Evolutionary conservation across 2,888 invertebrate genomes (phyloP), one percentile per base, ranked within the genome.

Genomic region (Rhimphoctona megacephalus): DNA sequence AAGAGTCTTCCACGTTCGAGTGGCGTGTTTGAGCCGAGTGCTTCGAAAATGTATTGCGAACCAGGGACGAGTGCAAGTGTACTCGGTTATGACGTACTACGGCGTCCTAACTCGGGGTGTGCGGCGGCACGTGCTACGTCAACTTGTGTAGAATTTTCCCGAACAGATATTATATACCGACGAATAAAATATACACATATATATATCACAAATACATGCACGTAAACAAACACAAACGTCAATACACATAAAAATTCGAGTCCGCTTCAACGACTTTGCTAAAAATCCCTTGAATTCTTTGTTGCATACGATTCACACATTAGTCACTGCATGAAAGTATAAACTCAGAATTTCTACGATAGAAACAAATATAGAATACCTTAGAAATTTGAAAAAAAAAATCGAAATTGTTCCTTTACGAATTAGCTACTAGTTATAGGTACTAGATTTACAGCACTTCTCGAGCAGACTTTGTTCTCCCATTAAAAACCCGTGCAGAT

Each of bases 1-100:
- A 43, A 61, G 46, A 46, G 46, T 57, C 61, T 30, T 72, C 30
- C 57, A 80, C 80, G 46, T 46, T 33, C 49, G 61, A 33, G 61
- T 46, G 61, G 70, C 72, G 70, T 80, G 61, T 33, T 49, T 6
- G 57, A 72, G 81, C 39, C 73, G 57, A 69, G 74, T 54, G 74
- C 78, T 66, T 74, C 76, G 79, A 6, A 66, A 83, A 77, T 49
- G 69, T 39, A 64, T 64, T 8, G 70, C 49, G 43, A 49, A 17
- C 30, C 17, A 17, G 30, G 66, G n/a, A 52, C n/a, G 74, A 76
- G 83, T 82, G 80, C 85, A 80, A 22, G 46, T 25, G 85, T 46
- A 85, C 82, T 57, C 43, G 25, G 30, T 61, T 61, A 33, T 36
- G 70, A 73, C 54, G 9, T 49, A n/a, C 39, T 5, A 8, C 6